Base-by-base conservation (phyloP, 2,113 vertebrate species). In the Channa argus region DNA sequence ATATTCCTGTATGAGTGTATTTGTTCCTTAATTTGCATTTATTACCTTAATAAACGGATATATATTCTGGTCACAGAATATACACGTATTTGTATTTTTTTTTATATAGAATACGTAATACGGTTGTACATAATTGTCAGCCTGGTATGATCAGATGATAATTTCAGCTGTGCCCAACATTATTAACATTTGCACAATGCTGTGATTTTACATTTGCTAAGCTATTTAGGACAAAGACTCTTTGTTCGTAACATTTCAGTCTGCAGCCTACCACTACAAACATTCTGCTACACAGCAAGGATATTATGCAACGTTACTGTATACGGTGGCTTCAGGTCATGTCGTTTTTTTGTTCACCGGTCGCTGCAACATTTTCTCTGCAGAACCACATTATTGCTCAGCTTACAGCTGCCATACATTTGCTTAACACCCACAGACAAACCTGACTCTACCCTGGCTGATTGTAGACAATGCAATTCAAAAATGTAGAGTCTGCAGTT, bases 401-500 rank as follows among this genome's bases (percentile, higher is more conserved):
- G 64, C 78, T 83, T 59, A 71, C 74, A 72, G 56, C 79, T 71
- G 66, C 79, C 73, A 39, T 84, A 73, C 82, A 81, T 85, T 81
- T 82, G 69, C 68, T 82, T 82, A 74, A 67, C 62, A 71, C 39
- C 56, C 59, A 63, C 68, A 71, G 61, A 85, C 76, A 52, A 77
- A 71, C 76, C 56, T 60, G 49, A 59, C 37, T 80, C 72, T 70
- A 43, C 38, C 43, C 59, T 9, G 58, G 71, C 58, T 59, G 13
- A 6, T 52, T 77, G 61, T 65, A 85, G 83, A 88, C 88, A 86
- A 80, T 67, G 51, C 80, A 81, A 69, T 63, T 90, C 74, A 82
- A 86, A 89, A 90, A 79, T 76, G 85, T 69, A 6, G 84, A 80
- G 61, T 88, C 50, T 77, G 83, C 79, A 85, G 43, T 74, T 85